These are phyloP conservation scores for Dinocampus coccinellae DNA, from an alignment of 2,888 invertebrate genomes.

Conservation along the genomic window DNA sequence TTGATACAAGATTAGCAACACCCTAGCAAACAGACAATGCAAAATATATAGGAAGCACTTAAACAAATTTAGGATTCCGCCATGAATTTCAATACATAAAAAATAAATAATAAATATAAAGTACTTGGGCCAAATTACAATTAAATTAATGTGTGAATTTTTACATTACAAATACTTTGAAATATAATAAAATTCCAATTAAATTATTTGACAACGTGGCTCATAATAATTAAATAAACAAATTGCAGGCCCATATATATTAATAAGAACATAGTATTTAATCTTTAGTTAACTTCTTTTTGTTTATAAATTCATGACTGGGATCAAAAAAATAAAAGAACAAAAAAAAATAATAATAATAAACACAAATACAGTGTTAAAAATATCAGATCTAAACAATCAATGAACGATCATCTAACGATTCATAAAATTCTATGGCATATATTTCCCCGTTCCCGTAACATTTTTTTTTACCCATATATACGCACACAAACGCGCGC, in stretches of 20 bases:
- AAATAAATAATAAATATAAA: not conserved
- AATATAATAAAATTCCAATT: constrained; percentile 3
- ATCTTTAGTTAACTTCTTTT: not conserved
- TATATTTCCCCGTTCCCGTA: constrained; percentile 40
- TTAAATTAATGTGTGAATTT: not conserved
- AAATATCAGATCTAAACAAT: not conserved
- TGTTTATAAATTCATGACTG: not conserved
- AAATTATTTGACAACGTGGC: not conserved
- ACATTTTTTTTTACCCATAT: constrained; percentile 29
- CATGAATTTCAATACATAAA: not conserved
- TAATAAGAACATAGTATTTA: not conserved
- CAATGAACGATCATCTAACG: not conserved
- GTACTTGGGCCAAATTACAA: not conserved
- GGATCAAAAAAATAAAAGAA: not conserved
- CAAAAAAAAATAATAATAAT: not conserved
- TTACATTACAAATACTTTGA: constrained; percentile 2
- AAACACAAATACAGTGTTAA: not conserved
- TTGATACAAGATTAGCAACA: not conserved
- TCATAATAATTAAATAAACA: constrained; percentile 11
- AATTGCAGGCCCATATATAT: not conserved
- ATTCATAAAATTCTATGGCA: constrained; percentile 22
- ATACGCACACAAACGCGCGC: constrained; percentile 26
- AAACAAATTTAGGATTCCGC: not conserved
- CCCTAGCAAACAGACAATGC: constrained; percentile 9
- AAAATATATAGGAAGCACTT: constrained; percentile 16